Conservation (phyloP, 2,888 invertebrate species). For the Argyresthia albistria region DNA sequence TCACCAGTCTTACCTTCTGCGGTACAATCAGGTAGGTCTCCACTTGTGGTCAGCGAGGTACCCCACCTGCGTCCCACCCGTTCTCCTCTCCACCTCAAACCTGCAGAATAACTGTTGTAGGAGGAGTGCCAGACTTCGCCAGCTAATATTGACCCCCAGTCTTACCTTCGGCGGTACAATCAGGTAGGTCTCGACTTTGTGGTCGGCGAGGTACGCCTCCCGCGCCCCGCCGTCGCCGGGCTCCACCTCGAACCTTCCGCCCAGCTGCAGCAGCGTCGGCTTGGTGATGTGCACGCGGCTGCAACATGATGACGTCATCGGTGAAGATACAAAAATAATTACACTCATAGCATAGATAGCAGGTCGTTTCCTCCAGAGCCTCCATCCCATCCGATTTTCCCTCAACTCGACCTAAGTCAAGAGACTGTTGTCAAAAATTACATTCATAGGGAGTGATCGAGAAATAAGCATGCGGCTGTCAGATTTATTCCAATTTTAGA, state of each 20-base stretch:
- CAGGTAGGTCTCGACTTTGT: constrained; percentile 90
- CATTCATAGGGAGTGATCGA: no score
- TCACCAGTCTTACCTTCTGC: constrained; percentile 75
- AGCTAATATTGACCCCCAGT: constrained; percentile 71
- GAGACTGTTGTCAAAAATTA: no score
- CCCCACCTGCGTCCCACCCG: constrained; percentile 84
- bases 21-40: constrained; percentile 91
- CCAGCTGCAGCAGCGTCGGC: constrained; percentile 85
- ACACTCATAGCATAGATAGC: no score
- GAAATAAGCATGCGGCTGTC: no score
- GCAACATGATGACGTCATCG: constrained; percentile 14
- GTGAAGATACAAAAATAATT: no score
- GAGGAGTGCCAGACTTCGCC: constrained; percentile 75
- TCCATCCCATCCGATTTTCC: no score
- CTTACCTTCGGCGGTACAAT: constrained; percentile 87
- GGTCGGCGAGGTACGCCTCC: constrained; percentile 88
- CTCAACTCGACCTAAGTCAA: no score
- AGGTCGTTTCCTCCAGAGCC: no score
- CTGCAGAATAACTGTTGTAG: constrained; percentile 83
- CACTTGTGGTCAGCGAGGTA: constrained; percentile 90
- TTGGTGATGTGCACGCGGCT: constrained; percentile 92
- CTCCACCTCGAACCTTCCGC: constrained; percentile 87
- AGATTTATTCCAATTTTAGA: no score
- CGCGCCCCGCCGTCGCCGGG: constrained; percentile 86
- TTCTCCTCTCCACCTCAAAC: constrained; percentile 89